Evolutionary conservation across 1,140 invertebrate species (phyloP), one percentile per base, ranked within the genome.

Genomic region (Bathynomus jamesi): DNA sequence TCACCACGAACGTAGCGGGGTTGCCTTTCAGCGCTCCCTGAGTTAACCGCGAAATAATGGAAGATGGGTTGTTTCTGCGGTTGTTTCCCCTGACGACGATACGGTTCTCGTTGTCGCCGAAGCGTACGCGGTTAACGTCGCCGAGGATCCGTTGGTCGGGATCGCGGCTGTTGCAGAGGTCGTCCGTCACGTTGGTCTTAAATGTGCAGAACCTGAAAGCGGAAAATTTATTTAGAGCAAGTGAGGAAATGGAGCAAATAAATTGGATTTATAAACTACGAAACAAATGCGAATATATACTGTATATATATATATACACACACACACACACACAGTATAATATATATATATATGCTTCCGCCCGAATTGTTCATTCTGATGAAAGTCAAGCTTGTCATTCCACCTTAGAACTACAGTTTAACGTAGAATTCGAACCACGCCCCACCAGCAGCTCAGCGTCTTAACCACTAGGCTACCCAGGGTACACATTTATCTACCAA

Each of bases 111-210:
- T 1, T 53, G 40, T 53, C 21, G 40, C 1, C 5, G 5, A 21
- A 11, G 40, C n/a, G n/a, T n/a, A 53, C 21, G 40, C 40, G 40
- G 21, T 17, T 11, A 53, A 53, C 40, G 21, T 53, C 40, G 2
- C 67, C 67, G 27, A 69, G 60, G 46, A 69, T 69, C 29, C 46
- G 24, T 61, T 69, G 67, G 28, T 69, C 67, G 11, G 67, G 28
- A 60, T 31, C 62, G 11, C 46, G 67, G n/a, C 67, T 69, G 53
- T 69, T 69, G 53, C 67, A 69, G 29, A 69, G 60, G 67, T 69
- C 46, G 46, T 69, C 67, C 11, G 67, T 53, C 4, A 69, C 67
- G 25, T 28, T 69, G 27, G 67, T 69, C 28, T 69, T 69, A 61
- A 69, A 69, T 24, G 67, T 69, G 46, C 67, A 69, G 24, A 28